phyloP scores from a whole-genome alignment of 92 coral and sea anemone genomes.

The Virgularia gustaviana region DNA sequence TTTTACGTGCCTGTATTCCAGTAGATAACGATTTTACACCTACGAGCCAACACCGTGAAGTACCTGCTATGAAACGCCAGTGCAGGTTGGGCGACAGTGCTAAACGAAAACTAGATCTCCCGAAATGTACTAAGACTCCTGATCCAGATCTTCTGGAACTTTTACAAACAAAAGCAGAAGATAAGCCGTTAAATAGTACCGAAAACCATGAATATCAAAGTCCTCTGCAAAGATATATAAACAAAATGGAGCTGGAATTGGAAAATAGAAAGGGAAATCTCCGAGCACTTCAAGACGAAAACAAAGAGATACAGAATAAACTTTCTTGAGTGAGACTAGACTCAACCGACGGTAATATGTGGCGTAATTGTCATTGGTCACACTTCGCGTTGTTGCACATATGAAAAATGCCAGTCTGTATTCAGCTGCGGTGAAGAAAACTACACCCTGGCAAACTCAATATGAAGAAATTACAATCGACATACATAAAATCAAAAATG shows the following conservation, averaged over 20 bases:
- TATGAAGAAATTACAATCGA: slow-evolving; percentile 9
- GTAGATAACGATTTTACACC: too few species aligned
- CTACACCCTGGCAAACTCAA: slow-evolving; percentile 51
- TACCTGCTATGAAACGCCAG: too few species aligned
- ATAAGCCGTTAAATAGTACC: too few species aligned
- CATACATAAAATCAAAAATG: slow-evolving; percentile 40
- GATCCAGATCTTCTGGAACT: too few species aligned
- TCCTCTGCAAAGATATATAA: slow-evolving; percentile 39
- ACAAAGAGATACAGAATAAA: neutral
- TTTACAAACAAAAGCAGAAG: too few species aligned
- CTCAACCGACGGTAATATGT: slow-evolving; percentile 54
- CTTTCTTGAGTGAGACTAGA: slow-evolving; percentile 34
- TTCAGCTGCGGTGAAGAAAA: slow-evolving; percentile 51
- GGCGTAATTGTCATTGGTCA: slow-evolving; percentile 62
- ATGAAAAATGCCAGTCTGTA: slow-evolving; percentile 40
- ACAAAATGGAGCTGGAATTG: slow-evolving; percentile 17
- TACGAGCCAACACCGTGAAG: too few species aligned
- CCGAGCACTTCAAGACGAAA: slow-evolving; percentile 27
- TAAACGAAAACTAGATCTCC: too few species aligned
- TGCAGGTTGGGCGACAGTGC: too few species aligned
- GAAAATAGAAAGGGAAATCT: slow-evolving; percentile 36
- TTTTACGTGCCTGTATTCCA: too few species aligned
- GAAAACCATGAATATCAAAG: too few species aligned
- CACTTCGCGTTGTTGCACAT: slow-evolving; percentile 33
- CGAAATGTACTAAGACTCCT: too few species aligned